A percentile compares a stretch with the other conserved stretches of the same genome.
These are phyloP conservation scores for Taphrorychus bicolor DNA, from an alignment of 2,888 invertebrate genomes.

Conservation along the genomic window DNA sequence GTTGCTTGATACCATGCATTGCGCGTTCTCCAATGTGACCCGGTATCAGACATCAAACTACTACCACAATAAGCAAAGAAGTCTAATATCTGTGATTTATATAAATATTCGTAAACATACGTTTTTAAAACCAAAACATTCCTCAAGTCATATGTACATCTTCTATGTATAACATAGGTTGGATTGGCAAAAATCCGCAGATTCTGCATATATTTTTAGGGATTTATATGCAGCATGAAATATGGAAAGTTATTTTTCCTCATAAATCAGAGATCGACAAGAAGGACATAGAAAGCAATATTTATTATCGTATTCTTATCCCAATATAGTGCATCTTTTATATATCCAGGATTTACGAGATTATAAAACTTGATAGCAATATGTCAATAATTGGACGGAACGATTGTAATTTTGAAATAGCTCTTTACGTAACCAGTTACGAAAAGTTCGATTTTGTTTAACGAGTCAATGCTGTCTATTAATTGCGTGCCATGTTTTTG, in stretches of 20 bases:
- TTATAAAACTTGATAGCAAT: too few relatives aligned
- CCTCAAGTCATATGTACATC: not conserved
- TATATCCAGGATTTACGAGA: not conserved
- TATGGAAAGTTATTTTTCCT: not conserved
- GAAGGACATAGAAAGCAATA: not conserved
- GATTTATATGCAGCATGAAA: slow-evolving; percentile 1
- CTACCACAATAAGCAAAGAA: too few relatives aligned
- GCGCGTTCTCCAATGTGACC: too few relatives aligned
- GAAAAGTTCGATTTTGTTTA: too few relatives aligned
- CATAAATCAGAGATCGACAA: not conserved
- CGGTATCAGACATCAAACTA: too few relatives aligned
- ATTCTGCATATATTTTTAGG: not conserved
- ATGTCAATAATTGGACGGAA: too few relatives aligned
- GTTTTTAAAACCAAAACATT: not conserved
- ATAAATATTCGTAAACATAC: not conserved
- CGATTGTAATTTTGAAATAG: too few relatives aligned
- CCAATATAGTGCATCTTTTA: not conserved
- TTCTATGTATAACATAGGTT: not conserved
- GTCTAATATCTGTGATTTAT: not conserved
- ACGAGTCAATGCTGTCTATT: too few relatives aligned
- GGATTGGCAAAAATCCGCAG: not conserved
- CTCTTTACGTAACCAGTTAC: too few relatives aligned
- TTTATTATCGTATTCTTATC: not conserved
- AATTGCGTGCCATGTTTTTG: too few relatives aligned
- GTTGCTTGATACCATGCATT: too few relatives aligned